Evolutionary conservation across 2,888 invertebrate genomes (phyloP), one percentile per base, ranked within the genome.

Genomic region (Aromia moschata): DNA sequence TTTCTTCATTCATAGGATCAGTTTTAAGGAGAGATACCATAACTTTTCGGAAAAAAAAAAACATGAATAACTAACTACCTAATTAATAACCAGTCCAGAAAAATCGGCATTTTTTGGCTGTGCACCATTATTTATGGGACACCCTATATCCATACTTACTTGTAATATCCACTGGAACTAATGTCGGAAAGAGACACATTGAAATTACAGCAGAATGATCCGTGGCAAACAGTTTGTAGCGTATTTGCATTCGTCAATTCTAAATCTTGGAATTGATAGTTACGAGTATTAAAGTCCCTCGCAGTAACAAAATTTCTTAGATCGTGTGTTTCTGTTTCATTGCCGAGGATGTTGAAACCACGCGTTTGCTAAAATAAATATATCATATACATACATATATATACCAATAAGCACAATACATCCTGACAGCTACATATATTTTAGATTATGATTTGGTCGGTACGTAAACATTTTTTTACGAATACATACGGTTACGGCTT

Each of bases 171-270:
- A 33, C 59, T 56, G 3, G 55, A 31, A 52, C 65, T 69, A 1
- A 44, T 47, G 1, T 52, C 56, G 1, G 40, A 20, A 10, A 58
- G 60, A 14, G 53, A 58, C 7, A 74, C 57, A 11, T 60, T 62
- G 45, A 72, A 72, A 2, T 40, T 58, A 49, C 74, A 74, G 49
- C 74, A 74, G 40, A 73, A 71, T 2, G 20, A 18, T 15, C 60
- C 62, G 18, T 65, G 9, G 49, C 74, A 74, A 20, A 74, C 45
- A 38, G 58, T 44, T n/a, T 68, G 59, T 2, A 54, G 44, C 17
- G 63, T 15, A 40, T 60, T 61, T 33, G n/a, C 51, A 18, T 51
- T 12, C 2, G 61, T 47, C 3, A 74, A 41, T 41, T 70, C 59
- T 11, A 72, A 10, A 2, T 57, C 38, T 56, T 65, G 65, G 44